Evolutionary conservation across 2,113 vertebrate species (phyloP).

Genomic region (Chamaea fasciata): DNA sequence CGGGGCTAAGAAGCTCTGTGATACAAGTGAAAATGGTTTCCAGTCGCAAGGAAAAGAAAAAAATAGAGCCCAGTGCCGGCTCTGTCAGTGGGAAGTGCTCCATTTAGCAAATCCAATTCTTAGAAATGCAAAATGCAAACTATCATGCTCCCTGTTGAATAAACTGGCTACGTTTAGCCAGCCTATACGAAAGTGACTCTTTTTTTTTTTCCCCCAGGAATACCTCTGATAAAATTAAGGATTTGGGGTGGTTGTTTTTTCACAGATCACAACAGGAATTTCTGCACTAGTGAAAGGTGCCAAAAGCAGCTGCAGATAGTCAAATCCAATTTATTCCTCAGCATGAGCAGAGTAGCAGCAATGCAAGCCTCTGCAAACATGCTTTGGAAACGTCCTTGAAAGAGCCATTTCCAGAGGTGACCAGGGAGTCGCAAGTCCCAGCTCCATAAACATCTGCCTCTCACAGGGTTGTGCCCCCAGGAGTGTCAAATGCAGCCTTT

Average conservation of each 20-base stretch:
- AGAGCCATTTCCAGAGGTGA: not conserved
- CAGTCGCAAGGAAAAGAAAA: not conserved
- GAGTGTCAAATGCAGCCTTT: not conserved
- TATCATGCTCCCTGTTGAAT: not conserved
- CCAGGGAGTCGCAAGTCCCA: not conserved
- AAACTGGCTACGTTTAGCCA: not conserved
- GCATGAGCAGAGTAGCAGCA: not conserved
- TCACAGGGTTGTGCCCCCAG: not conserved
- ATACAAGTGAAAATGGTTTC: slow-evolving; percentile 16
- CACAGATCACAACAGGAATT: not conserved
- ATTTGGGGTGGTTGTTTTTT: not conserved
- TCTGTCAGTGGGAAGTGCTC: slow-evolving; percentile 15
- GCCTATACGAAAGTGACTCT: not conserved
- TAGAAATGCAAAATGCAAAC: slow-evolving; percentile 22
- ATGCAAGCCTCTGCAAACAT: not conserved
- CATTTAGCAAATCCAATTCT: slow-evolving; percentile 21
- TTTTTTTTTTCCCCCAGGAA: not conserved
- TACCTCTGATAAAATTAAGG: not conserved
- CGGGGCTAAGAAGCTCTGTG: not conserved
- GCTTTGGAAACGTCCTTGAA: not conserved
- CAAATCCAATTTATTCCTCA: slow-evolving; percentile 44
- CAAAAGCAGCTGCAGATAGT: slow-evolving; percentile 46
- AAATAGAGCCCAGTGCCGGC: not conserved
- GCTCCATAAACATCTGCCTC: not conserved
- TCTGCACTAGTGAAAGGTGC: slow-evolving; percentile 20